Evolutionary conservation across 2,797 vertebrate genomes (phyloP).

Genomic region (Menidia menidia): DNA sequence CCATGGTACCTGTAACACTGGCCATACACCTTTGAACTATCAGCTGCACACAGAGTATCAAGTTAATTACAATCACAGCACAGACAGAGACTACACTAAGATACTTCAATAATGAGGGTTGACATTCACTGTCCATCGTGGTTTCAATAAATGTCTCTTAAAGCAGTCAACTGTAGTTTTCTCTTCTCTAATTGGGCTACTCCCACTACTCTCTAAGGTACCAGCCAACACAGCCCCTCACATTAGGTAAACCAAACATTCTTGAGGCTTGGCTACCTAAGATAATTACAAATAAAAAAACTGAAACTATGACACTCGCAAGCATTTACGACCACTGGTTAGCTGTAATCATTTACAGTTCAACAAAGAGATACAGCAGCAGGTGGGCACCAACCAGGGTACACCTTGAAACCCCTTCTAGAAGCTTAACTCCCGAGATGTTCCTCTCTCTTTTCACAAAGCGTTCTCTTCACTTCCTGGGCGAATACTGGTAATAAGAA

Average conservation of each 20-base stretch:
- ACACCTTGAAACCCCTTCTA: neutral
- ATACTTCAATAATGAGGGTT: neutral
- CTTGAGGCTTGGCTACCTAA: neutral
- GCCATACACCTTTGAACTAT: no score
- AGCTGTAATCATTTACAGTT: neutral
- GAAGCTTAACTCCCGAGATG: neutral
- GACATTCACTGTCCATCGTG: neutral
- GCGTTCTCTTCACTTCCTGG: neutral
- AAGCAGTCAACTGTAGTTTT: neutral
- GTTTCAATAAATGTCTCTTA: neutral
- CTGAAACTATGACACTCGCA: neutral
- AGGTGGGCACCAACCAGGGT: neutral
- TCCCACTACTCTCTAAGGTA: neutral
- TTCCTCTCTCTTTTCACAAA: neutral
- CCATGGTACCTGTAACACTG: no score
- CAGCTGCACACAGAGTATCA: no score
- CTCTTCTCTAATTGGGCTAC: conserved; percentile 2
- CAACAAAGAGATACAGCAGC: neutral
- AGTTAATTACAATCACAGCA: neutral
- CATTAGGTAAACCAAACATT: no score
- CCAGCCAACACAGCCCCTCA: neutral
- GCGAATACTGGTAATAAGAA: neutral
- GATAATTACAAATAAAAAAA: neutral
- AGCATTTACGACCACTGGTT: neutral
- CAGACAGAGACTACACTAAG: neutral